A percentile compares a stretch with the other conserved stretches of the same genome.
Conservation (phyloP, 2,888 invertebrate genomes). For the Colostygia pectinataria region DNA sequence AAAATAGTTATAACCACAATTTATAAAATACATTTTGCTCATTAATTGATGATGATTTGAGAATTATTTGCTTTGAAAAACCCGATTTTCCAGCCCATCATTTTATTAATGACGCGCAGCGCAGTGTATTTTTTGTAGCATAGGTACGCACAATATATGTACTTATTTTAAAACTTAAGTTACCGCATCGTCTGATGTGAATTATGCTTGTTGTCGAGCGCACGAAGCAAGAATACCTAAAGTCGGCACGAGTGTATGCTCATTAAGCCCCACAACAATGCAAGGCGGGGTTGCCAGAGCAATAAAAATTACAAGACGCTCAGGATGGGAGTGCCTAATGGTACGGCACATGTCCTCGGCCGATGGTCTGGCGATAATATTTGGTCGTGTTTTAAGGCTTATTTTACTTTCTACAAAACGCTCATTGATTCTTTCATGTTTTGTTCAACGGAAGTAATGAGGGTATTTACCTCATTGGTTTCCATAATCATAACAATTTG, state of each 20-base stretch:
- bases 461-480: too few species aligned
- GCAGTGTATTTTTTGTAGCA: slow-evolving; percentile 7
- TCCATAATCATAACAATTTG: too few species aligned
- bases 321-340: slow-evolving; percentile 77
- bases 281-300: slow-evolving; percentile 69
- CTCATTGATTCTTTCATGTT: slow-evolving; percentile 6
- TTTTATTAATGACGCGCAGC: too few species aligned
- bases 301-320: slow-evolving; percentile 75
- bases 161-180: slow-evolving; percentile 26
- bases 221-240: slow-evolving; percentile 47
- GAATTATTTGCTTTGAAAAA: neutral
- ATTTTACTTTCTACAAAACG: slow-evolving; percentile 23
- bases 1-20: too few species aligned
- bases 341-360: slow-evolving; percentile 55
- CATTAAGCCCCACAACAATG: slow-evolving; percentile 75
- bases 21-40: too few species aligned
- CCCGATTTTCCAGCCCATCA: neutral
- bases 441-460: neutral
- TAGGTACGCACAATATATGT: slow-evolving; percentile 14
- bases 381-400: slow-evolving; percentile 25
- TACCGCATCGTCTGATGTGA: slow-evolving; percentile 37
- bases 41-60: too few species aligned
- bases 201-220: slow-evolving; percentile 38
- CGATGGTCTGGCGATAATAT: slow-evolving; percentile 52
- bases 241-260: slow-evolving; percentile 53